phyloP scores from a whole-genome alignment of 1,140 invertebrate genomes.

The Drosophila lacteicornis region DNA sequence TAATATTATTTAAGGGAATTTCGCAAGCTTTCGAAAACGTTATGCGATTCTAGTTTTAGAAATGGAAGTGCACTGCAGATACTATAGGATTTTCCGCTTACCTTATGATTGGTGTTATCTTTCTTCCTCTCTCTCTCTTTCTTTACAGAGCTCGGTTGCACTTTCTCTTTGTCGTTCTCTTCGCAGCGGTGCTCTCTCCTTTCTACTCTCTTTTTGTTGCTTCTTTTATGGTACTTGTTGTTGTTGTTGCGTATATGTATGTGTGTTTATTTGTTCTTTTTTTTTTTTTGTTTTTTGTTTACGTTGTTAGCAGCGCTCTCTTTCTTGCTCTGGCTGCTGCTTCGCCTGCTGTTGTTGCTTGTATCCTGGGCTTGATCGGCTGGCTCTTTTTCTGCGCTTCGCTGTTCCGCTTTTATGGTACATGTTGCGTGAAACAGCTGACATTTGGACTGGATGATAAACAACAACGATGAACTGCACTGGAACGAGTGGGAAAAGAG shows the following conservation, averaged over 20 bases:
- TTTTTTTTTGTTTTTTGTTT: conserved; percentile 32
- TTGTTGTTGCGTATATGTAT: conserved; percentile 5
- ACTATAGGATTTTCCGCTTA: conserved; percentile 7
- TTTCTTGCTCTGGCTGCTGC: conserved; percentile 28
- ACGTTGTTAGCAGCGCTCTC: conserved; percentile 58
- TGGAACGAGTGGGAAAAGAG: conserved; percentile 1
- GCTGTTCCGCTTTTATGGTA: conserved; percentile 76
- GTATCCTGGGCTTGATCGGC: conserved; percentile 64
- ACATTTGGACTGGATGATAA: conserved; percentile 63
- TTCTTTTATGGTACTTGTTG: conserved; percentile 24
- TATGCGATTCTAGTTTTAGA: background rate
- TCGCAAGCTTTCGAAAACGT: background rate
- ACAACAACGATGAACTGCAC: conserved; percentile 45
- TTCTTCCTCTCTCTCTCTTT: conserved; percentile 4
- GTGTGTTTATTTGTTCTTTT: conserved; percentile 3
- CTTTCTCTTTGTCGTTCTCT: conserved; percentile 21
- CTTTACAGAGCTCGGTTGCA: conserved; percentile 4
- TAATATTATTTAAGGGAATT: background rate
- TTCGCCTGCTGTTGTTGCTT: conserved; percentile 19
- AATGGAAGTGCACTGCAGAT: background rate
- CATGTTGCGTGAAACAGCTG: conserved; percentile 78
- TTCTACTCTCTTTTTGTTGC: conserved; percentile 11
- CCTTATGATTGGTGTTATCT: conserved; percentile 20
- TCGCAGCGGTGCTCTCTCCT: conserved; percentile 4
- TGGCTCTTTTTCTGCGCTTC: conserved; percentile 77